A percentile compares a stretch with the other conserved stretches of the same genome.
phyloP scores from a whole-genome alignment of 2,797 vertebrate genomes.

The Heteromormyrus szaboi region DNA sequence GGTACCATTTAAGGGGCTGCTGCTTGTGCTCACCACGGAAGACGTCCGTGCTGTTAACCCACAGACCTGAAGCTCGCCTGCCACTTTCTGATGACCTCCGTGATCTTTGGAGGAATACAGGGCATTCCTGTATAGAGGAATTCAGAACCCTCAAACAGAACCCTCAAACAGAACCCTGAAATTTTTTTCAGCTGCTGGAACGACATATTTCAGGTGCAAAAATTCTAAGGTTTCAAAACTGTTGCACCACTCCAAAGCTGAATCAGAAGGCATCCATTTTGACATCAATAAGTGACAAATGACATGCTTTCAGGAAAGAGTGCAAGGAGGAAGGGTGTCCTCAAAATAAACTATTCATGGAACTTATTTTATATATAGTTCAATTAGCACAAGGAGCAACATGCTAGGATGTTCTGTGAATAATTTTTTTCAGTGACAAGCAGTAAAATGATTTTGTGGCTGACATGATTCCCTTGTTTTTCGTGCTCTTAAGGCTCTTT shows the following conservation, averaged over 20 bases:
- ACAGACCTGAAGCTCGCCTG: constrained; percentile 37
- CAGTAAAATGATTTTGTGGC: neutral
- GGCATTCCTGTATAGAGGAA: constrained; percentile 10
- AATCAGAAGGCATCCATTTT: neutral
- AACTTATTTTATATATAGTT: neutral
- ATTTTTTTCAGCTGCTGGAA: neutral
- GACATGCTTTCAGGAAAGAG: neutral
- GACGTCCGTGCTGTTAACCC: constrained; percentile 16
- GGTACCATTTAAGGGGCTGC: constrained; percentile 57
- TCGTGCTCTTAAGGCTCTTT: neutral
- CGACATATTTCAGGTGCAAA: neutral
- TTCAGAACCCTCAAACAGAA: constrained; percentile 27
- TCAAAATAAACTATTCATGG: neutral
- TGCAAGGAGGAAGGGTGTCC: neutral
- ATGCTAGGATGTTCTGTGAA: neutral
- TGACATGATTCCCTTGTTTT: neutral
- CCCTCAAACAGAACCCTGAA: constrained; percentile 51
- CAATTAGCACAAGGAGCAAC: neutral
- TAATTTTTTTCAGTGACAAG: neutral
- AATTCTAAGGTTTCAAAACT: neutral
- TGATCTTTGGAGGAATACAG: constrained; percentile 50
- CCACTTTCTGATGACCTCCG: neutral
- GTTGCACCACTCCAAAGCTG: neutral
- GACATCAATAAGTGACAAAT: neutral
- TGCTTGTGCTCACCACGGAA: constrained; percentile 40